Evolutionary conservation across 2,113 vertebrate genomes (phyloP), one percentile per base, ranked within the genome.

Genomic region (Setophaga coronata): DNA sequence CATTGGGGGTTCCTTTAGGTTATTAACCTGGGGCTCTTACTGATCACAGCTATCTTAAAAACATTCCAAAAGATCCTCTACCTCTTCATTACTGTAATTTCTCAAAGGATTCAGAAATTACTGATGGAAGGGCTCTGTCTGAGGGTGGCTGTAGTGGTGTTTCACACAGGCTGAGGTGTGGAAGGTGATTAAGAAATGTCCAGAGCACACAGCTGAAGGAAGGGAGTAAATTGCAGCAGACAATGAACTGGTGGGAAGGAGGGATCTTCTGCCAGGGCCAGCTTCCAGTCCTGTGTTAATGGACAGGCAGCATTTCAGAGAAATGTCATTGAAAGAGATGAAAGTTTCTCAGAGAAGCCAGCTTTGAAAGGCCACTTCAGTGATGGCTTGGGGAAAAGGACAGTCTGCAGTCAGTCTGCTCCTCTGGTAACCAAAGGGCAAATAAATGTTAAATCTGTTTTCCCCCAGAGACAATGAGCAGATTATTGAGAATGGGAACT

Each of bases 151-250:
- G 2, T 0, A 3, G 23, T 11, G 31, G 8, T 25, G n/a, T 77
- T 73, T 77, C 62, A 40, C 50, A 21, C 24, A 31, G 14, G 6
- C 17, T 36, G 19, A 62, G 24, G 23, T 17, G 33, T 29, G 34
- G 47, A 84, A 36, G 19, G 47, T 79, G 53, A 33, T 60, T 10
- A 48, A 34, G 57, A 51, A 21, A 28, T 17, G n/a, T 25, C 67
- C 51, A 18, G 48, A 60, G 40, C 24, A 10, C 2, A 0, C 1
- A 12, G 54, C 7, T 38, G 4, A 14, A 51, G n/a, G 31, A 47
- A 74, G 33, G 43, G 61, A 31, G 21, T 19, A 56, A 82, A 64
- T 18, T 51, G 31, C 21, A 58, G 0, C 6, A 47, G n/a, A 11
- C 12, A 34, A 6, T 40, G 61, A 40, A 43, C 4, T 47, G 58